Conservation (phyloP, 2,888 invertebrate species). For the Pandemis corylana region DNA sequence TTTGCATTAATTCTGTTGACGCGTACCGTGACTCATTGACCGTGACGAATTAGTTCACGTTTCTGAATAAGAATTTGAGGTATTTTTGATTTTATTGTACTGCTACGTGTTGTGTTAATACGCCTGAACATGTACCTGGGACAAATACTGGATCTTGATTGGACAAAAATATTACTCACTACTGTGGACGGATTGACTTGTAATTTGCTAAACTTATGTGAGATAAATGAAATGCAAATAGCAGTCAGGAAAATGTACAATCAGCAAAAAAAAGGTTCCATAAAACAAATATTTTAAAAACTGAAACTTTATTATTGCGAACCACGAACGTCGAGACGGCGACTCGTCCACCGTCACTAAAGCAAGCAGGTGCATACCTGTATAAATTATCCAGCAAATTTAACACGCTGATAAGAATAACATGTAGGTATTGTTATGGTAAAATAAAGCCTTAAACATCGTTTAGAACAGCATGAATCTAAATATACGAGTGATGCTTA, state of each 20-base stretch:
- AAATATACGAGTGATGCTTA: neutral
- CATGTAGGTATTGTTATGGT: constrained; percentile 1
- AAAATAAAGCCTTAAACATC: neutral
- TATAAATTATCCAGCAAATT: neutral
- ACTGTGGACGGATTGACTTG: no score
- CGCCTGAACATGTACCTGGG: no score
- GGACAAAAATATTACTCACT: no score
- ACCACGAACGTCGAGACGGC: neutral
- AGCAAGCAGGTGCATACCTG: neutral
- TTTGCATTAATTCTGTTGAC: neutral
- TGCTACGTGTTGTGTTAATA: no score
- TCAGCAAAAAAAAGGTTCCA: no score
- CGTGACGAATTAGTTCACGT: neutral
- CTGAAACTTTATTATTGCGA: neutral
- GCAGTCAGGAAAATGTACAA: no score
- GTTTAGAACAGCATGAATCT: neutral
- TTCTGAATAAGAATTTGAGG: neutral
- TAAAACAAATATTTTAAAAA: neutral
- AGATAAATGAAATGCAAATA: no score
- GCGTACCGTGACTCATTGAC: neutral
- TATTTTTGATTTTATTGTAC: no score
- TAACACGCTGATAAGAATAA: constrained; percentile 2
- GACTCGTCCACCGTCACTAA: neutral
- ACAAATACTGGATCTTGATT: no score
- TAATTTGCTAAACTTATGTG: no score